These are phyloP conservation scores for Sesamia nonagrioides DNA, from an alignment of 1,140 invertebrate genomes.

Conservation along the genomic window DNA sequence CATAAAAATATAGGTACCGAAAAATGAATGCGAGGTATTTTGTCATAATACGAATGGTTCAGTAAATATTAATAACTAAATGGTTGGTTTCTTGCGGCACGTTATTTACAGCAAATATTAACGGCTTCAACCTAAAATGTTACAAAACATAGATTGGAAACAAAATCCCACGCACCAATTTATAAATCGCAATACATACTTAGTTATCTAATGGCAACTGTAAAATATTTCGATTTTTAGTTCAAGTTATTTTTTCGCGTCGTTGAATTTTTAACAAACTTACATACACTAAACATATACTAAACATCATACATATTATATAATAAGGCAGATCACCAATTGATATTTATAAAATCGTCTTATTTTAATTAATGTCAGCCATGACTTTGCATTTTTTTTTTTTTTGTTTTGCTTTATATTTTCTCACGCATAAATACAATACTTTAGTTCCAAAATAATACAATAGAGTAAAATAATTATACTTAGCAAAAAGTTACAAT, in stretches of 20 bases:
- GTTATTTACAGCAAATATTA: background rate
- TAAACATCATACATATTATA: no score
- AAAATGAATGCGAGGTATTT: constrained; percentile 21
- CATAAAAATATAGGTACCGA: constrained; percentile 17
- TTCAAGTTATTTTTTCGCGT: no score
- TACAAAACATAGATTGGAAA: background rate
- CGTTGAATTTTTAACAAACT: no score
- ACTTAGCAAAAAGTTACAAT: background rate
- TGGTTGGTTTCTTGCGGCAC: background rate
- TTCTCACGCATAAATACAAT: background rate
- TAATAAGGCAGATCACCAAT: no score
- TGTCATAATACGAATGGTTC: background rate
- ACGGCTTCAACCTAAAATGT: background rate
- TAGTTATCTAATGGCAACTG: background rate
- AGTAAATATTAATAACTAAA: constrained; percentile 5
- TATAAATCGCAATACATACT: background rate
- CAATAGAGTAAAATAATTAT: constrained; percentile 8
- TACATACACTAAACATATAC: no score
- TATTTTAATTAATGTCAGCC: no score
- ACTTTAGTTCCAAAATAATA: constrained; percentile 5
- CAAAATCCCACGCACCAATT: constrained; percentile 19
- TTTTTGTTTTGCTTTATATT: background rate
- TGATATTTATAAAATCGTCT: no score
- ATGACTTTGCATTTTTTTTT: background rate
- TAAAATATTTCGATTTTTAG: no score